phyloP scores from a whole-genome alignment of 2,113 vertebrate genomes.

The Nannobrachium achirus region DNA sequence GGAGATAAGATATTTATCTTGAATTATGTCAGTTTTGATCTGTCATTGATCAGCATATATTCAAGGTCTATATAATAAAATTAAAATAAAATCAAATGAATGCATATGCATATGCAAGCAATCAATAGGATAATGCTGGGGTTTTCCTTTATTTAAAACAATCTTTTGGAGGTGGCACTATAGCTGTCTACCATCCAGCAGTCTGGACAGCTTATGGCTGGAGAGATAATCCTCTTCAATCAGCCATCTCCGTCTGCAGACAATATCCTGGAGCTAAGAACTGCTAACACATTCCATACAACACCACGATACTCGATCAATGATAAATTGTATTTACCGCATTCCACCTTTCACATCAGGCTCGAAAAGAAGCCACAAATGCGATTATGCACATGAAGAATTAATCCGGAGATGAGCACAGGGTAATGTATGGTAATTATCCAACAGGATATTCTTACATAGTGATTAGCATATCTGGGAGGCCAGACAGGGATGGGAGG shows the following conservation, averaged over 20 bases:
- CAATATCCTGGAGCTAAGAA: slow-evolving; percentile 59
- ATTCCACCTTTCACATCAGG: slow-evolving; percentile 85
- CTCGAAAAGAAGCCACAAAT: slow-evolving; percentile 87
- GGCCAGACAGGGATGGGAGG: slow-evolving; percentile 88
- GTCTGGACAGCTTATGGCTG: slow-evolving; percentile 51
- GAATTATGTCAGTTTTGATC: slow-evolving; percentile 11
- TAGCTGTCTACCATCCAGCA: slow-evolving; percentile 54
- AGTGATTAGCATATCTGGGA: slow-evolving; percentile 95
- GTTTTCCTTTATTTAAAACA: slow-evolving; percentile 39
- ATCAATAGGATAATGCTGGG: slow-evolving; percentile 39
- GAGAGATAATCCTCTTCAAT: slow-evolving; percentile 68
- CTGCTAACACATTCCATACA: slow-evolving; percentile 83
- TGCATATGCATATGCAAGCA: slow-evolving; percentile 17
- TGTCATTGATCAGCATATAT: not conserved
- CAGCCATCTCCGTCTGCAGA: slow-evolving; percentile 65
- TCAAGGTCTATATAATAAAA: slow-evolving; percentile 42
- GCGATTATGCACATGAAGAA: slow-evolving; percentile 98
- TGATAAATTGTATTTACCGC: slow-evolving; percentile 93
- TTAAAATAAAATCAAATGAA: slow-evolving; percentile 32
- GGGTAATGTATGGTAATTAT: slow-evolving; percentile 97
- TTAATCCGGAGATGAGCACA: slow-evolving; percentile 95
- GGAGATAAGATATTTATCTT: too few species aligned
- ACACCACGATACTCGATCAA: slow-evolving; percentile 88
- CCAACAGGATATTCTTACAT: slow-evolving; percentile 94
- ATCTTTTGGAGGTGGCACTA: slow-evolving; percentile 52